These are phyloP conservation scores for Hemaris fuciformis DNA, from an alignment of 2,888 invertebrate genomes.

Conservation along the genomic window DNA sequence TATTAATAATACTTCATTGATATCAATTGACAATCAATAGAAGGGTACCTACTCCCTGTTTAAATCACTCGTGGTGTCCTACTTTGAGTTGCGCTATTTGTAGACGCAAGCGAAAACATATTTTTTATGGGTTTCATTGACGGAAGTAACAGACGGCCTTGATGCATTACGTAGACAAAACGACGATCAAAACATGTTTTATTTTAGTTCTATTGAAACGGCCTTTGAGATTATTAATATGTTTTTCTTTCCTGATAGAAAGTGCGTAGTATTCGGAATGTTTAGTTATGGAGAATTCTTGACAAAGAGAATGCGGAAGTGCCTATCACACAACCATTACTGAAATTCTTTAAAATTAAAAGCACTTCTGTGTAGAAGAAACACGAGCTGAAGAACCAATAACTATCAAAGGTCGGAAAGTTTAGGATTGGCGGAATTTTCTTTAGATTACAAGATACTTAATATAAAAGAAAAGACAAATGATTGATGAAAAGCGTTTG, in stretches of 20 bases:
- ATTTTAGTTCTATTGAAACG: not conserved
- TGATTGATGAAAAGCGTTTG: no score
- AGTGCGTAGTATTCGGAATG: not conserved
- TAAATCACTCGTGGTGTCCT: not conserved
- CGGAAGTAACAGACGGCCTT: not conserved
- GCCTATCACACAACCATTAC: no score
- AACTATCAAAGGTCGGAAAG: no score
- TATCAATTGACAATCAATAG: not conserved
- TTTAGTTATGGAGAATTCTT: not conserved
- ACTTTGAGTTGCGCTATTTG: not conserved
- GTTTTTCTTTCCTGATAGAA: no score
- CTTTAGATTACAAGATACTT: no score
- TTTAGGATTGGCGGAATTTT: no score
- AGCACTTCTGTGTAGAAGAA: no score
- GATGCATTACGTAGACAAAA: not conserved
- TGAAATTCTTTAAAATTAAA: no score
- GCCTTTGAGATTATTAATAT: not conserved
- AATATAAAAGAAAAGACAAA: no score
- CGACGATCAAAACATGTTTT: not conserved
- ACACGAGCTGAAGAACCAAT: no score
- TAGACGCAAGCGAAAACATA: not conserved
- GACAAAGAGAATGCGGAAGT: no score
- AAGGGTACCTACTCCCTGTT: not conserved
- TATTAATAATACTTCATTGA: not conserved
- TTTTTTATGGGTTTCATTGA: conserved; percentile 1